phyloP scores from a whole-genome alignment of 2,888 invertebrate species.

The Ennomos quercinarius region DNA sequence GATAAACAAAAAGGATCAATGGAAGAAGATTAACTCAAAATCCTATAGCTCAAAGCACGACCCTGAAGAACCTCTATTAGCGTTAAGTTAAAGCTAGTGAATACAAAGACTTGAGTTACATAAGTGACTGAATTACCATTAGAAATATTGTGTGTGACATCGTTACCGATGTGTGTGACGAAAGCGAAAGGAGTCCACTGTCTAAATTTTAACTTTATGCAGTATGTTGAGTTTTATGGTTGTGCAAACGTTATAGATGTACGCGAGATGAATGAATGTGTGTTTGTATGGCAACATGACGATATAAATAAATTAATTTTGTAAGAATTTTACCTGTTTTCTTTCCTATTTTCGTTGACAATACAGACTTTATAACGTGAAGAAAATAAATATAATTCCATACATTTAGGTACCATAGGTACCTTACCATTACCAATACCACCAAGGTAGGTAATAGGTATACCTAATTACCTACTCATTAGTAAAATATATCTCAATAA shows the following conservation, averaged over 20 bases:
- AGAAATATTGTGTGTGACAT: conserved; percentile 57
- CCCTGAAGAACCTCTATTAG: conserved; percentile 87
- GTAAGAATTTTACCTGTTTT: conserved; percentile 50
- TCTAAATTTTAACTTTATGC: conserved; percentile 64
- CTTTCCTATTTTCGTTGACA: conserved; percentile 12
- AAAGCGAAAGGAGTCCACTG: conserved; percentile 63
- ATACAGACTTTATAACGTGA: too few species aligned
- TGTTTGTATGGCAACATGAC: conserved; percentile 53
- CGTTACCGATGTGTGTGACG: conserved; percentile 52
- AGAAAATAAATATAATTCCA: too few species aligned
- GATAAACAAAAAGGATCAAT: conserved; percentile 74
- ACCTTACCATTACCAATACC: too few species aligned
- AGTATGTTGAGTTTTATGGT: conserved; percentile 53
- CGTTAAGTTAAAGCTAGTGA: conserved; percentile 87
- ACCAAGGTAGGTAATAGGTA: too few species aligned
- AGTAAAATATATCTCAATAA: background rate
- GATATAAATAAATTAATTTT: conserved; percentile 75
- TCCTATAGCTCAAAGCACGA: conserved; percentile 76
- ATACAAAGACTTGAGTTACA: conserved; percentile 74
- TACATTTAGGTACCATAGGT: too few species aligned
- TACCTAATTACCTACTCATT: too few species aligned
- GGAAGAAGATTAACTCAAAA: conserved; percentile 75
- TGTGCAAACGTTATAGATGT: conserved; percentile 52
- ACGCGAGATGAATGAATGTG: conserved; percentile 58
- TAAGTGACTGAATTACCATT: conserved; percentile 69